Conservation (phyloP, 1,140 invertebrate genomes). For the Rhagoletis pomonella region DNA sequence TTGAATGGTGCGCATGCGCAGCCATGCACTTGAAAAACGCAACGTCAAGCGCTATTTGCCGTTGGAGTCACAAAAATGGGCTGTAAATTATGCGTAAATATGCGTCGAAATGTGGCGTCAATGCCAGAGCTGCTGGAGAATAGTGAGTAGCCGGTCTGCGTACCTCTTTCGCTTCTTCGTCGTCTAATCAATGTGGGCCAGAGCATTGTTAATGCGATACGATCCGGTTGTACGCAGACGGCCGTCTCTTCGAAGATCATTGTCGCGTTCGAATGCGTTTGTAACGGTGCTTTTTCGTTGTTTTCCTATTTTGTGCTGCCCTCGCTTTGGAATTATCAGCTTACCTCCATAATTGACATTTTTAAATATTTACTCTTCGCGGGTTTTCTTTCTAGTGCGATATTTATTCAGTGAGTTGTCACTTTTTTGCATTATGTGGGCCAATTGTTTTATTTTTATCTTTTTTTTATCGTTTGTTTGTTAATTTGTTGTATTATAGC, state of each 20-base stretch:
- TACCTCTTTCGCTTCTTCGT: neutral
- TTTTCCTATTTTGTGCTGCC: neutral
- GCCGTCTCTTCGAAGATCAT: neutral
- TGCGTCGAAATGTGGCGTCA: constrained; percentile 27
- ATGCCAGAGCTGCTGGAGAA: neutral
- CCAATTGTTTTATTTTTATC: neutral
- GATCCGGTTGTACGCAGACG: neutral
- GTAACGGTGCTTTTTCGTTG: neutral
- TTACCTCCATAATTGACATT: neutral
- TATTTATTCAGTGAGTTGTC: constrained; percentile 4
- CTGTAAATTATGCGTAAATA: constrained; percentile 2
- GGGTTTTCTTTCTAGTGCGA: neutral
- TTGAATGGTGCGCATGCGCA: constrained; percentile 25
- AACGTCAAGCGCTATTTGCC: neutral
- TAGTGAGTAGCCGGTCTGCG: neutral
- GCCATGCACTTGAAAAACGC: constrained; percentile 18
- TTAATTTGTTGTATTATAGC: neutral
- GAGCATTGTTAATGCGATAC: neutral
- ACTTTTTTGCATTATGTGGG: neutral
- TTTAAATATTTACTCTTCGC: neutral
- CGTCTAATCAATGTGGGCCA: constrained; percentile 31
- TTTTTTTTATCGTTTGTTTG: neutral
- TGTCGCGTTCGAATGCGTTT: constrained; percentile 11
- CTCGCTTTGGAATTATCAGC: neutral
- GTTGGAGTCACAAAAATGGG: neutral